phyloP scores from a whole-genome alignment of 2,888 invertebrate genomes.

The Margaritifera margaritifera region DNA sequence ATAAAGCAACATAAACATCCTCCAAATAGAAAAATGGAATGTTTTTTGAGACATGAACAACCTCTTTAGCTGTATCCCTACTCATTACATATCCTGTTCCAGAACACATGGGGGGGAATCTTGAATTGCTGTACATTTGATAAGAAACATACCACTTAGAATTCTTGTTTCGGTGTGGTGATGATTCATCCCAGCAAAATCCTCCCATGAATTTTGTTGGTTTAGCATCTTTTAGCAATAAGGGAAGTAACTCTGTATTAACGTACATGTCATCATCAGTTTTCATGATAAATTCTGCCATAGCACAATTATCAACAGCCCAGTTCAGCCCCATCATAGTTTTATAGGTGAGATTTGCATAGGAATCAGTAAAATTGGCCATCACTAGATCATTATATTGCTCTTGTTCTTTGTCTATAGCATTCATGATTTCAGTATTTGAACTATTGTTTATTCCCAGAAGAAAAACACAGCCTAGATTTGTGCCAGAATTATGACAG shows the following conservation, averaged over 20 bases:
- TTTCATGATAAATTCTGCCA: conserved; percentile 59
- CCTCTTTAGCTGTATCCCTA: conserved; percentile 33
- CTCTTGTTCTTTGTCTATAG: conserved; percentile 33
- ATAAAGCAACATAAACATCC: conserved; percentile 59
- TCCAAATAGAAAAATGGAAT: conserved; percentile 62
- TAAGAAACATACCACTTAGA: conserved; percentile 60
- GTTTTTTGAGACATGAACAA: conserved; percentile 41
- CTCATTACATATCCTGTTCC: conserved; percentile 60
- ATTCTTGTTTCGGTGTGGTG: conserved; percentile 43
- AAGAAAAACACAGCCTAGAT: conserved; percentile 43
- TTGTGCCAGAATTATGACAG: conserved; percentile 26
- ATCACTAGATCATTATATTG: conserved; percentile 46
- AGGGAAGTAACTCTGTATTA: conserved; percentile 50
- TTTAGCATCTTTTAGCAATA: conserved; percentile 45
- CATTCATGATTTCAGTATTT: conserved; percentile 12
- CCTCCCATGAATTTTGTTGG: conserved; percentile 47
- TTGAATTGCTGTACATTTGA: conserved; percentile 33
- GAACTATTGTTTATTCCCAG: conserved; percentile 25
- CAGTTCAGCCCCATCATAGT: conserved; percentile 50
- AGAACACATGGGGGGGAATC: conserved; percentile 54
- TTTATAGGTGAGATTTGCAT: conserved; percentile 59
- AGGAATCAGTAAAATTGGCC: conserved; percentile 50
- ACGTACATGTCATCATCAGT: conserved; percentile 62
- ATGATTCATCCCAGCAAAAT: conserved; percentile 51
- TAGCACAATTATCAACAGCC: conserved; percentile 38